These are phyloP conservation scores for Chelonia mydas DNA, from an alignment of 2,797 vertebrate genomes.

Conservation along the genomic window DNA sequence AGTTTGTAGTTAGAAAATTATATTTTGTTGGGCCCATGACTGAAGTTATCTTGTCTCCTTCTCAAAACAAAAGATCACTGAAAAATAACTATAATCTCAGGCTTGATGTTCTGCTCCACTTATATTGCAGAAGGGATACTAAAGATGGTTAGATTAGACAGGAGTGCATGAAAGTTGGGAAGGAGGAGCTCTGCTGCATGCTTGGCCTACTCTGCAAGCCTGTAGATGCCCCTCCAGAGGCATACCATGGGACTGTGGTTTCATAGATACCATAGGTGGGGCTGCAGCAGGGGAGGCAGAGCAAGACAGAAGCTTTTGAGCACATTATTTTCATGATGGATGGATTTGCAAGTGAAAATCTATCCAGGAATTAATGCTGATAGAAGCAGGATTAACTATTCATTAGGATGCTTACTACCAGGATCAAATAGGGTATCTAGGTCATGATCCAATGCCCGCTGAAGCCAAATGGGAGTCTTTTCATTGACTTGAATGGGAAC, in stretches of 20 bases:
- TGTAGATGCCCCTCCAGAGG: neutral
- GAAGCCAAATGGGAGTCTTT: neutral
- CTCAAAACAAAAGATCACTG: neutral
- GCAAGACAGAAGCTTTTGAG: neutral
- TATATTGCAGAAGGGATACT: neutral
- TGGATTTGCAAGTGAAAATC: neutral
- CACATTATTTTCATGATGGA: rapidly evolving
- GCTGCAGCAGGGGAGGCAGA: neutral
- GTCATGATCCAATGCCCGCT: neutral
- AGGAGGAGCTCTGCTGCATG: neutral
- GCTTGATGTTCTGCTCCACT: neutral
- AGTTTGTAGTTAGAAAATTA: neutral
- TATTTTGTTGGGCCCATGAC: neutral
- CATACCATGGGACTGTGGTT: neutral
- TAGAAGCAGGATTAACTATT: neutral
- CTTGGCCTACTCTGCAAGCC: neutral
- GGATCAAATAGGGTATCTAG: neutral
- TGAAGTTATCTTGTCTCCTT: neutral
- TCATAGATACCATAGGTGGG: neutral
- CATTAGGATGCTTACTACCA: neutral
- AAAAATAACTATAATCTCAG: neutral
- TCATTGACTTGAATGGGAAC: neutral
- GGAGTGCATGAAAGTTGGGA: neutral
- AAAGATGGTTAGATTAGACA: neutral
- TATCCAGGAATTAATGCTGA: neutral